Evolutionary conservation across 2,888 invertebrate genomes (phyloP), one percentile per base, ranked within the genome.

Genomic region (Diarsia brunnea): DNA sequence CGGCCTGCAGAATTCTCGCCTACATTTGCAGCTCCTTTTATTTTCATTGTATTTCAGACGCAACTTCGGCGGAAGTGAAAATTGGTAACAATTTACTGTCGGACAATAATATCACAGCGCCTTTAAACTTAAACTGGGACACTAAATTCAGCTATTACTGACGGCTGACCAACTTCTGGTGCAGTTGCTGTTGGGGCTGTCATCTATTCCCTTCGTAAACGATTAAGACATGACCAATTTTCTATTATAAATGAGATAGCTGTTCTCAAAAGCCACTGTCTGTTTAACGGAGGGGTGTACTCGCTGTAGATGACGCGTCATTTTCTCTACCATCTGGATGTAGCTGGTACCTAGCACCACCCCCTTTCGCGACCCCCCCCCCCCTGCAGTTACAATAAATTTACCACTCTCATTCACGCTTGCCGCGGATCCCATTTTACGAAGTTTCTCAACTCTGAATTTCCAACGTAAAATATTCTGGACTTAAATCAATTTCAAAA

Each of bases 381-480:
- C 68, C 78, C 67, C 61, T 31, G 67, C 84, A 81, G 45, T 75
- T 80, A 84, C 77, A 80, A 84, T 78, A 80, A 84, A 83, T 81
- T 85, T 84, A 72, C 78, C 76, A 77, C 51, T 78, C 78, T 87
- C 79, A 73, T 87, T 84, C 83, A 85, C 74, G 79, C 81, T 85
- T 85, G 53, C 45, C 73, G 72, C 53, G 67, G 69, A 69, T 86
- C 78, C 73, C 75, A 79, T 85, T 83, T 79, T 72, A 79, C 79
- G 27, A 84, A 84, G 77, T 81, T 86, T 75, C 75, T 74, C 66
- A 72, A 81, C 69, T 81, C 69, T 71, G 68, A 74, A 84, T 75
- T 77, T 79, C 49, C 27, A 73, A 66, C 24, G 51, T 73, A 70
- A 83, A 83, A 80, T 81, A 75, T 76, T 72, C 58, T 27, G 55